phyloP scores from a whole-genome alignment of 2,113 vertebrate species.

The Ameiurus melas region DNA sequence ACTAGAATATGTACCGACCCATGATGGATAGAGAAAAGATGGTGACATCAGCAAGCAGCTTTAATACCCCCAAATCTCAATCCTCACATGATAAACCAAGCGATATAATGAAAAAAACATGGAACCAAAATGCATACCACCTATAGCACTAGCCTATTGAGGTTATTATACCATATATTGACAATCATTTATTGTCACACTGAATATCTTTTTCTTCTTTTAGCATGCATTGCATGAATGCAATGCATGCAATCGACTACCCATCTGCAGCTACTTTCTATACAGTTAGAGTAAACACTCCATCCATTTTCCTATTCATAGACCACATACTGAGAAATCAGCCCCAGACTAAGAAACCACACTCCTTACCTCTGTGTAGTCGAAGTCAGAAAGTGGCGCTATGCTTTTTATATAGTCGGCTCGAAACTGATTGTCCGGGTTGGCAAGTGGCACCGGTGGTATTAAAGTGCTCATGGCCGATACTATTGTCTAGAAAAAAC shows the following conservation, averaged over 20 bases:
- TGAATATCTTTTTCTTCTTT: neutral
- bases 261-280: neutral
- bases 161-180: neutral
- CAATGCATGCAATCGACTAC: neutral
- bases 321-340: constrained; percentile 8
- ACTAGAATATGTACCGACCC: neutral
- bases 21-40: neutral
- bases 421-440: constrained; percentile 84
- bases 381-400: constrained; percentile 87
- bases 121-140: neutral
- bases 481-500: constrained; percentile 81
- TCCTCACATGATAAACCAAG: neutral
- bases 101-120: neutral
- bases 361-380: constrained; percentile 83
- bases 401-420: constrained; percentile 90
- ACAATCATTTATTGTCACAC: neutral
- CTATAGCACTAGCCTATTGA: neutral
- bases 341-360: neutral
- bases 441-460: constrained; percentile 85
- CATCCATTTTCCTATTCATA: neutral
- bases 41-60: neutral
- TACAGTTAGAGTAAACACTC: constrained; percentile 1
- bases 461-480: constrained; percentile 92
- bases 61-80: neutral
- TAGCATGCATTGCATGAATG: neutral